phyloP scores from a whole-genome alignment of 2,113 vertebrate genomes.

The Labeo rohita region DNA sequence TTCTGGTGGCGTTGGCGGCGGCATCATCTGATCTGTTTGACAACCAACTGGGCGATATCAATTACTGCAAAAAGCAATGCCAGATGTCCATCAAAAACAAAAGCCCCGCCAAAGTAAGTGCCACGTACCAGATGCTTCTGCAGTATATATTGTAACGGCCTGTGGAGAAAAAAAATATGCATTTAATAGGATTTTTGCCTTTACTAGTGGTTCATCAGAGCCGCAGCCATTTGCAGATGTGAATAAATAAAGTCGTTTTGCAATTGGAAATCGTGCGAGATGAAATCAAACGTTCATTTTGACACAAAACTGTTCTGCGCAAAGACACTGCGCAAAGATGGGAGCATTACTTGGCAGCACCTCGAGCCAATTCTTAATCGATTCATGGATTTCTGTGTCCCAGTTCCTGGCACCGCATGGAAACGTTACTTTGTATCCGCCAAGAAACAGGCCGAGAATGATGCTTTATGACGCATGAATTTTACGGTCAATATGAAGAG shows the following conservation, averaged over 20 bases:
- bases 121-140: constrained; percentile 21
- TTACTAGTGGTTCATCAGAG: not conserved
- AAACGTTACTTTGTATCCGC: not conserved
- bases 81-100: constrained; percentile 80
- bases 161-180: not conserved
- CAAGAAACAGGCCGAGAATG: constrained; percentile 31
- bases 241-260: not conserved
- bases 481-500: not conserved
- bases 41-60: constrained; percentile 85
- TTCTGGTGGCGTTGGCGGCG: constrained; percentile 70
- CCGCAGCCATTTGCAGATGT: constrained; percentile 23
- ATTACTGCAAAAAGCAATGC: constrained; percentile 86
- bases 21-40: constrained; percentile 79
- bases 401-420: constrained; percentile 28
- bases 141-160: constrained; percentile 6
- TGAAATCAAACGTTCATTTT: not conserved
- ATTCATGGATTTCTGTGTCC: constrained; percentile 25
- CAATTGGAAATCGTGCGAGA: not conserved
- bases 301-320: not conserved
- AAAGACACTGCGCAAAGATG: constrained; percentile 29
- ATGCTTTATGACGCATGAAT: constrained; percentile 24
- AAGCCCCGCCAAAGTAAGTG: constrained; percentile 81
- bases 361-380: constrained; percentile 14
- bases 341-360: constrained; percentile 25
- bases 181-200: not conserved